Base-by-base conservation (phyloP, 2,888 invertebrate genomes). In the Diarsia dahlii region DNA sequence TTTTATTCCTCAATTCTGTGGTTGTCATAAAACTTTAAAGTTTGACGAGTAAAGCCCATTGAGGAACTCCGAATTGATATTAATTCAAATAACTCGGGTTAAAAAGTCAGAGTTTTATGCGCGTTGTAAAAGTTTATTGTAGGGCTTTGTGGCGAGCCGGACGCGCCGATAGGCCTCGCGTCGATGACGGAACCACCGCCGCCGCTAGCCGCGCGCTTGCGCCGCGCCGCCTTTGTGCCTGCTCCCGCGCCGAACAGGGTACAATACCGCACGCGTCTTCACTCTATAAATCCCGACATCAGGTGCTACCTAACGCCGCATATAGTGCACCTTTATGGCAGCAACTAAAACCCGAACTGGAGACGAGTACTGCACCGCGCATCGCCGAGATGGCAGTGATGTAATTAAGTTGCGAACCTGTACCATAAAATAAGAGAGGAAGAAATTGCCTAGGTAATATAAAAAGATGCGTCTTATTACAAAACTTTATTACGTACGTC, bases 41-140 rank as follows among this genome's bases (percentile, higher is more conserved):
- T 96, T 95, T 94, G 96, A 96, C 95, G 94, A 96, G 96, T 96
- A 94, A 96, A 96, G 95, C 95, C 96, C 96, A 96, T 96, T 96
- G 96, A 96, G 96, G 93, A 96, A 95, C 95, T 95, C 95, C 94
- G 96, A 95, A 96, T 96, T 95, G 96, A 96, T 96, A 96, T 96
- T 96, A 96, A 96, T 96, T 96, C 96, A 96, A 96, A 96, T 96
- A 96, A 96, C 95, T 96, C 93, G 93, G 96, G 96, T 96, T 96
- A 96, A 96, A 96, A 96, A 96, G 96, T 96, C 96, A 93, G 96
- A 96, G 95, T 96, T 96, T 96, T 96, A 96, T 96, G 95, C 92
- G 93, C 88, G 96, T 91, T 96, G 95, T 96, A 96, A 96, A 96
- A 95, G 94, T 96, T 96, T 96, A 96, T 96, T 95, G 94, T 93